phyloP scores from a whole-genome alignment of 2,888 invertebrate species.

The Icerya purchasi region DNA sequence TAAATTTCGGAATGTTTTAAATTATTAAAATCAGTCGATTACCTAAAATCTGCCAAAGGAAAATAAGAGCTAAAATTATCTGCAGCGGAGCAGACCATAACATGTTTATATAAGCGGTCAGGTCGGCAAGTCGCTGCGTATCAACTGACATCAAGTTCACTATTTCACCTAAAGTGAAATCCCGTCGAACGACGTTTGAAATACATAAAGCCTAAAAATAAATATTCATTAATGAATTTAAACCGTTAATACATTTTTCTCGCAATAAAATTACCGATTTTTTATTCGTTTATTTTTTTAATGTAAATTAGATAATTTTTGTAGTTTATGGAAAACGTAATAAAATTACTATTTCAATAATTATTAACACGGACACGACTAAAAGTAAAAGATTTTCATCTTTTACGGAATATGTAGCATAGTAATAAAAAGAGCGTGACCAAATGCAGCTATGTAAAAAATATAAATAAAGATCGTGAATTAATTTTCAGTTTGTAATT shows the following conservation, averaged over 20 bases:
- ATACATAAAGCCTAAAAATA: conserved; percentile 23
- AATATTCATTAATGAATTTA: background rate
- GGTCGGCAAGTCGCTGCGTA: conserved; percentile 28
- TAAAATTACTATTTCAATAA: background rate
- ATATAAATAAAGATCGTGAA: no score
- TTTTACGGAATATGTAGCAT: no score
- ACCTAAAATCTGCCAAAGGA: conserved; percentile 28
- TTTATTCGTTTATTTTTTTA: no score
- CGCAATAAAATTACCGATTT: background rate
- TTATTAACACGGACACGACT: no score
- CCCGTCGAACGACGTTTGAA: conserved; percentile 25
- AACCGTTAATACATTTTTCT: no score
- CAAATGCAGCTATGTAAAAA: no score
- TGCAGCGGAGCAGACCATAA: conserved; percentile 32
- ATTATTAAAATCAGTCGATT: background rate
- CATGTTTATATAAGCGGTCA: conserved; percentile 28
- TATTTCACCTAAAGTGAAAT: conserved; percentile 30
- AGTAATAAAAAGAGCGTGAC: no score
- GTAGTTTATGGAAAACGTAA: background rate
- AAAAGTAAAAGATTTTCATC: no score
- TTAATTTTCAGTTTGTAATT: no score
- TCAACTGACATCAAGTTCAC: conserved; percentile 32
- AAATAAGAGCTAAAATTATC: conserved; percentile 31
- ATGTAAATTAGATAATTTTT: background rate
- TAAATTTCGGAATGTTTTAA: no score